Base-by-base conservation (phyloP, 2,888 invertebrate genomes). In the Dasysyrphus tricinctus region DNA sequence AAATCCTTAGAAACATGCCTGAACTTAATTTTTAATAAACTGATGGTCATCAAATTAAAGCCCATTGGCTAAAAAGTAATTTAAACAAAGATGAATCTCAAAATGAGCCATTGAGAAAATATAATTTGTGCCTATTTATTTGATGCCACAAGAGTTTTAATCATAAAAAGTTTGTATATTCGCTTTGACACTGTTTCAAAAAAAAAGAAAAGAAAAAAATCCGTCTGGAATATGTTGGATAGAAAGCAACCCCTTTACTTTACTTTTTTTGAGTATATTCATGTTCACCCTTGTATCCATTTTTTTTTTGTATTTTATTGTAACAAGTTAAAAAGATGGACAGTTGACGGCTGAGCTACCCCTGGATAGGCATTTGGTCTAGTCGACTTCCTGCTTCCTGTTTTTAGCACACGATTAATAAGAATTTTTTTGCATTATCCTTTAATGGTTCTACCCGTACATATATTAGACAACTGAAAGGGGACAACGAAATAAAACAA, bases 321-420 rank as follows among this genome's bases (percentile, higher is more conserved):
- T 63, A 56, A 16, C 63, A 76, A 70, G 34, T 57, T 65, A 63
- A 57, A 72, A 59, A 47, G 32, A 73, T 61, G 47, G 65, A 65
- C 42, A 78, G 47, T 56, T 77, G 80, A 73, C 73, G 61, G 84
- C 61, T 63, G 47, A 80, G 49, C 76, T 69, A 85, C 80, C 84
- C 77, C 47, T 51, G 76, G 54, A 59, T 24, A 72, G 67, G 32
- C 80, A 76, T 67, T 80, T 67, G 74, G 80, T 80, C 76, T 85
- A 85, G 76, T 80, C 76, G 56, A 85, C 84, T 77, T 80, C 80
- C 84, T 56, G 79, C 11, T 84, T 80, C 80, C 76, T 59, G 80
- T 80, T 69, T 67, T 61, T 69, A 47, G 24, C 76, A 77, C 67
- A 69, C 80, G 54, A 73, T 69, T 73, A 77, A 67, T 77, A 80